These are phyloP conservation scores for Xylocampa areola DNA, from an alignment of 2,888 invertebrate species.

Conservation along the genomic window DNA sequence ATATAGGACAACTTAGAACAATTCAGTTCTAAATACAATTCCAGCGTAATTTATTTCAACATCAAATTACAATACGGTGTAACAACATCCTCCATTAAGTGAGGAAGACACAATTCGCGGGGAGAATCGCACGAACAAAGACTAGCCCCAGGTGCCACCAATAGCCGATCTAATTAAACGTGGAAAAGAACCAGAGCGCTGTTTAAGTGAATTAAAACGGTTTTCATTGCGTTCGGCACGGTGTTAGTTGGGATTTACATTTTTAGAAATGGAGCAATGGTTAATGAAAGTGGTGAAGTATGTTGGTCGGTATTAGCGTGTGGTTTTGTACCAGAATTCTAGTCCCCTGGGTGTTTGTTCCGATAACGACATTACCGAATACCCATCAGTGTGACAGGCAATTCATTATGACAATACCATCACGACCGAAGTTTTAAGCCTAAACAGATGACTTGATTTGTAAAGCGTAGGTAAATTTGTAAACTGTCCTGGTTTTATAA, in stretches of 20 bases:
- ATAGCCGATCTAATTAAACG: conserved; percentile 82
- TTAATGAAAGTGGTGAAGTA: conserved; percentile 40
- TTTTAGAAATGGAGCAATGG: conserved; percentile 50
- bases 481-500: too few species aligned
- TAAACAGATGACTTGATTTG: background rate
- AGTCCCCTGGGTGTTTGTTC: background rate
- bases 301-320: conserved; percentile 11
- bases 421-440: background rate
- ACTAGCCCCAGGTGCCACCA: conserved; percentile 80
- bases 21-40: conserved; percentile 3
- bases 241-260: conserved; percentile 65
- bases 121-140: conserved; percentile 64
- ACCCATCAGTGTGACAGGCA: background rate
- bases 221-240: conserved; percentile 59
- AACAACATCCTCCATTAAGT: conserved; percentile 65
- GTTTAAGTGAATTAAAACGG: conserved; percentile 75
- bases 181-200: conserved; percentile 74
- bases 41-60: conserved; percentile 20
- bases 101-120: conserved; percentile 74
- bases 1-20: background rate
- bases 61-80: conserved; percentile 58
- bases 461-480: too few species aligned
- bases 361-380: background rate
- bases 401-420: background rate
- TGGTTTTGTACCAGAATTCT: conserved; percentile 3